phyloP scores from a whole-genome alignment of 2,888 invertebrate genomes.

The Dromius quadrimaculatus region DNA sequence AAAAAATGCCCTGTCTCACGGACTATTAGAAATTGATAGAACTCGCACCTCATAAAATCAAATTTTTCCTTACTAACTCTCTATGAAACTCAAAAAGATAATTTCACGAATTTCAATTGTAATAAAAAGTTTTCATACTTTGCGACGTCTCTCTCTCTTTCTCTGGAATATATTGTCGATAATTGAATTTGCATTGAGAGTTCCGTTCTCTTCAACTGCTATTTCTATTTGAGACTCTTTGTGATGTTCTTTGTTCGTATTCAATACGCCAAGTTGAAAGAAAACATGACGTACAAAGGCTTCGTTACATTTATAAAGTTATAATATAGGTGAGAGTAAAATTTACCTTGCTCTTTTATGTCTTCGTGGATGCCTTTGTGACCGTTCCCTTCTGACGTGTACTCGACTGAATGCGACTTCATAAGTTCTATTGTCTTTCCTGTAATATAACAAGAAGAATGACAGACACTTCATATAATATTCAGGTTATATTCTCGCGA shows the following conservation, averaged over 20 bases:
- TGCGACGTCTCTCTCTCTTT: too few species aligned
- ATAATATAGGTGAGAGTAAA: background rate
- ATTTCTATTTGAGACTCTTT: background rate
- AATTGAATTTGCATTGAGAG: too few species aligned
- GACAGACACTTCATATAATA: too few species aligned
- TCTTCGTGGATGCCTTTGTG: conserved; percentile 62
- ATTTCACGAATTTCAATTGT: too few species aligned
- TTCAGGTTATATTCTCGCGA: background rate
- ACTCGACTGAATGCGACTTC: conserved; percentile 64
- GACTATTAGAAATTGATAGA: too few species aligned
- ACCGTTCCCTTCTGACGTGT: conserved; percentile 62
- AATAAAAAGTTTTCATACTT: too few species aligned
- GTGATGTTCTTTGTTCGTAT: background rate
- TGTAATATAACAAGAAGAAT: too few species aligned
- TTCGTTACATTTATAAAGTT: background rate
- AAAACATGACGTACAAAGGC: conserved; percentile 17
- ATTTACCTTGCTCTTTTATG: conserved; percentile 62
- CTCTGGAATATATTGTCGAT: too few species aligned
- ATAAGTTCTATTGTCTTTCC: conserved; percentile 64
- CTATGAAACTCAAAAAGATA: too few species aligned
- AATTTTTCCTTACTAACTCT: too few species aligned
- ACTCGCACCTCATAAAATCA: too few species aligned
- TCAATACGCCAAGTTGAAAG: background rate
- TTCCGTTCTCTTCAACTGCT: background rate
- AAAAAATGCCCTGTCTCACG: too few species aligned